Evolutionary conservation across 2,888 invertebrate genomes (phyloP).

Genomic region (Eudemis profundana): DNA sequence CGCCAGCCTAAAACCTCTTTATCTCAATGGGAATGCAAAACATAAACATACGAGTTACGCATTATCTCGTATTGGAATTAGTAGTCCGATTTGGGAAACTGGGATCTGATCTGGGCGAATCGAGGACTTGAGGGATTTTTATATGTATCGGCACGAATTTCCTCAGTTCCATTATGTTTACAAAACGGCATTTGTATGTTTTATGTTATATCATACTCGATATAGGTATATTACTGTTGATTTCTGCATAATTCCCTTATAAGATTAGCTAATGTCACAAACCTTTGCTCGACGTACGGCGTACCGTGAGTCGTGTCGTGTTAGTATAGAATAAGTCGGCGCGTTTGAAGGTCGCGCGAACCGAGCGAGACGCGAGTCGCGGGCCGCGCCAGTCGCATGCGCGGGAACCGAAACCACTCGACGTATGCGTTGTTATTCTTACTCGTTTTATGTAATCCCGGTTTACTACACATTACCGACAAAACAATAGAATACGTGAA

Average conservation of each 20-base stretch:
- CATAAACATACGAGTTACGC: no score
- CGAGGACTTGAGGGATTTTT: no score
- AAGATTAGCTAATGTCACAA: constrained; percentile 16
- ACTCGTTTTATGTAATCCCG: constrained; percentile 1
- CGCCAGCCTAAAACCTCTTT: no score
- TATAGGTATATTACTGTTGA: neutral
- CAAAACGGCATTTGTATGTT: neutral
- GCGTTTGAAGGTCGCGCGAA: constrained; percentile 43
- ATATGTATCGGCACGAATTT: no score
- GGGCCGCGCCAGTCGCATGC: constrained; percentile 63
- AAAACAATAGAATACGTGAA: neutral
- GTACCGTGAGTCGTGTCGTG: neutral
- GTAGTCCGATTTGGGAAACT: no score
- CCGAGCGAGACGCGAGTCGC: constrained; percentile 31
- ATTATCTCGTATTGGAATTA: no score
- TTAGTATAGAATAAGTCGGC: constrained; percentile 13
- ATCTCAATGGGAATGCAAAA: no score
- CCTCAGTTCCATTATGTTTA: no score
- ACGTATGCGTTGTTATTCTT: constrained; percentile 55
- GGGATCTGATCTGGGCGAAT: no score
- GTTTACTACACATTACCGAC: constrained; percentile 7
- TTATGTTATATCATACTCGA: neutral
- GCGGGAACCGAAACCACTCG: constrained; percentile 57
- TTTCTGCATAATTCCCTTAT: constrained; percentile 1
- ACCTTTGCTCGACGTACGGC: constrained; percentile 3